Evolutionary conservation across 2,888 invertebrate genomes (phyloP).

Genomic region (Pristionchus fissidentatus): DNA sequence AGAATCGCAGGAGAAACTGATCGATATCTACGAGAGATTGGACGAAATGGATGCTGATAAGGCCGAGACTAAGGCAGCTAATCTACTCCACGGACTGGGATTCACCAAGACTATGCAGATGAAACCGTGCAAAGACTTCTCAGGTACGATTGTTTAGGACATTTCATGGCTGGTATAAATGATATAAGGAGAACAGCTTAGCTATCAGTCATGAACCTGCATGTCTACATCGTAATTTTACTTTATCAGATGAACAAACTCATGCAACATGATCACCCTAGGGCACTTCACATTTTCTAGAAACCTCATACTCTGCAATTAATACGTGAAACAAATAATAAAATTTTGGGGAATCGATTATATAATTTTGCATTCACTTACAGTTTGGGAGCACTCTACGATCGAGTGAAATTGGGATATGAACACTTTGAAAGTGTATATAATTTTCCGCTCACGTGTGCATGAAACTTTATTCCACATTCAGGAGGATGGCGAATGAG

Average conservation of each 20-base stretch:
- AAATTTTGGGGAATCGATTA: neutral
- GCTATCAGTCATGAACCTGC: too few species aligned
- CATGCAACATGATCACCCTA: too few species aligned
- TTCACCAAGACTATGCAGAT: constrained; percentile 84
- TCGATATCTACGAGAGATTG: constrained; percentile 96
- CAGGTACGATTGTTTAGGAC: constrained; percentile 70
- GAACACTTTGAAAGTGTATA: too few species aligned
- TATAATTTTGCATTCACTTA: neutral
- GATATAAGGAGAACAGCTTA: too few species aligned
- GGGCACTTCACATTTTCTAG: too few species aligned
- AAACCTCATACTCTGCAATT: too few species aligned
- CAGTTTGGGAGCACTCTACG: too few species aligned
- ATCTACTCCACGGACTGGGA: constrained; percentile 95
- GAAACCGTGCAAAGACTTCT: constrained; percentile 83
- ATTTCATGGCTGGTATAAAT: constrained; percentile 3
- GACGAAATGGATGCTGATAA: constrained; percentile 97
- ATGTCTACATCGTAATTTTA: too few species aligned
- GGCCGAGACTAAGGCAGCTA: constrained; percentile 93
- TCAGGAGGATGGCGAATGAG: constrained; percentile 82
- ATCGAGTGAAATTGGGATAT: constrained; percentile 1
- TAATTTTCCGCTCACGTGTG: neutral
- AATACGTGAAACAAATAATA: too few species aligned
- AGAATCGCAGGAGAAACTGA: constrained; percentile 93
- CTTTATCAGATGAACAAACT: too few species aligned
- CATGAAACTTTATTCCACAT: neutral